A percentile compares a stretch with the other conserved stretches of the same genome.
Conservation (phyloP, 2,888 invertebrate species). For the Thereva nobilitata region DNA sequence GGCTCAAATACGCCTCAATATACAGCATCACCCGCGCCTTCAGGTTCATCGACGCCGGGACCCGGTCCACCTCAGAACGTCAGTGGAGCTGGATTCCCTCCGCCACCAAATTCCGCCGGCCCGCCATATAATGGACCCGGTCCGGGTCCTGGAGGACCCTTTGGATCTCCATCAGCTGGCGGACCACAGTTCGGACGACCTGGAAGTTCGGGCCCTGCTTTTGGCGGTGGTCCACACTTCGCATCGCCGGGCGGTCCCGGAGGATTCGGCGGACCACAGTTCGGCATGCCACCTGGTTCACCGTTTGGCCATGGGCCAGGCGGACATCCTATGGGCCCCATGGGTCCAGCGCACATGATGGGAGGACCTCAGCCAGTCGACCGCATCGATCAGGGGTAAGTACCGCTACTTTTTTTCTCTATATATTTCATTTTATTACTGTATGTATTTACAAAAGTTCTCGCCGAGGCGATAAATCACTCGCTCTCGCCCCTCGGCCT, state of each 20-base stretch:
- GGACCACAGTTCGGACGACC: constrained; percentile 68
- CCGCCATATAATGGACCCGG: constrained; percentile 73
- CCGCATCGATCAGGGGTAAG: constrained; percentile 77
- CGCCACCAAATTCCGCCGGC: constrained; percentile 60
- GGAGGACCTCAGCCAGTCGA: constrained; percentile 78
- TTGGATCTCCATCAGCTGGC: constrained; percentile 70
- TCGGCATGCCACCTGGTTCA: constrained; percentile 72
- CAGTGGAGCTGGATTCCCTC: constrained; percentile 61
- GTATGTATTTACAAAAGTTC: no score
- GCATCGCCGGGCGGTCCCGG: constrained; percentile 62
- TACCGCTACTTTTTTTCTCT: constrained; percentile 43
- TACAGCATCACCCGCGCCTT: constrained; percentile 84
- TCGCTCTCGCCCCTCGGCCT: neutral
- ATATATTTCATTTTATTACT: neutral
- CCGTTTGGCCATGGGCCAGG: constrained; percentile 72
- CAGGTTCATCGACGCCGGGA: constrained; percentile 80
- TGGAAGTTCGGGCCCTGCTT: constrained; percentile 72
- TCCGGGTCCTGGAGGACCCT: constrained; percentile 59
- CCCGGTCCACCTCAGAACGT: constrained; percentile 68
- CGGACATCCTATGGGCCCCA: constrained; percentile 60
- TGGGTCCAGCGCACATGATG: constrained; percentile 61
- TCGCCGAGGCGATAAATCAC: no score
- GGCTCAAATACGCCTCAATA: constrained; percentile 81
- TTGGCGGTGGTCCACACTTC: constrained; percentile 59
- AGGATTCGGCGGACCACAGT: constrained; percentile 68